These are phyloP conservation scores for Dynastes maya DNA, from an alignment of 2,888 invertebrate species.

Conservation along the genomic window DNA sequence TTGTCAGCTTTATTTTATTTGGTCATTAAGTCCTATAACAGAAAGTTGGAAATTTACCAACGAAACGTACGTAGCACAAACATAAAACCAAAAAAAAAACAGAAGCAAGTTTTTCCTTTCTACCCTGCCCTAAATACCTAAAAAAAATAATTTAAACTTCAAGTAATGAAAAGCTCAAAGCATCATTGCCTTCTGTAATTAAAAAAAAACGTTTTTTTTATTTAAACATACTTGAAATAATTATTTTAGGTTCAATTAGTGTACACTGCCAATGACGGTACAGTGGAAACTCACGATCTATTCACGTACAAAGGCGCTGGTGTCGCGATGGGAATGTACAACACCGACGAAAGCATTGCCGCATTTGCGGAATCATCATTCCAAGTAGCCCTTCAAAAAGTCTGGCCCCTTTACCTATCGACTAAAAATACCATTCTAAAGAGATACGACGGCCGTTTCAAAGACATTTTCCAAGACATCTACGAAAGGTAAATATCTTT, in stretches of 20 bases:
- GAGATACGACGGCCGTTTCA: constrained; percentile 90
- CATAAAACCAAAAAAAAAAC: too few relatives aligned
- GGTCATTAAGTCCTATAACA: too few relatives aligned
- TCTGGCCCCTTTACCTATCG: constrained; percentile 91
- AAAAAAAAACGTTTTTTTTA: too few relatives aligned
- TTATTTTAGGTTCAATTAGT: constrained; percentile 79
- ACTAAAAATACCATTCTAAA: constrained; percentile 95
- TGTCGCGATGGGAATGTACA: constrained; percentile 92
- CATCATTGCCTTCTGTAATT: too few relatives aligned
- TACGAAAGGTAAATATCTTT: constrained; percentile 79
- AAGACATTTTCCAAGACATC: constrained; percentile 93
- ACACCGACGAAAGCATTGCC: constrained; percentile 88
- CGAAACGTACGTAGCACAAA: too few relatives aligned
- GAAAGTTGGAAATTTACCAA: too few relatives aligned
- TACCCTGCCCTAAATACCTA: too few relatives aligned
- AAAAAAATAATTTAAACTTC: too few relatives aligned
- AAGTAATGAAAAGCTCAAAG: too few relatives aligned
- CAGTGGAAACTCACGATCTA: constrained; percentile 74
- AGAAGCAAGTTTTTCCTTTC: too few relatives aligned
- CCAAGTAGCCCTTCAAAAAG: constrained; percentile 87
- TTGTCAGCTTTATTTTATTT: too few relatives aligned
- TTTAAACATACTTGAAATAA: too few relatives aligned
- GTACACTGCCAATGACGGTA: constrained; percentile 78
- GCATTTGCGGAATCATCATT: constrained; percentile 92
- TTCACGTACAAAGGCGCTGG: constrained; percentile 84